These are phyloP conservation scores for Agonum fuliginosum DNA, from an alignment of 2,888 invertebrate species.

Conservation along the genomic window DNA sequence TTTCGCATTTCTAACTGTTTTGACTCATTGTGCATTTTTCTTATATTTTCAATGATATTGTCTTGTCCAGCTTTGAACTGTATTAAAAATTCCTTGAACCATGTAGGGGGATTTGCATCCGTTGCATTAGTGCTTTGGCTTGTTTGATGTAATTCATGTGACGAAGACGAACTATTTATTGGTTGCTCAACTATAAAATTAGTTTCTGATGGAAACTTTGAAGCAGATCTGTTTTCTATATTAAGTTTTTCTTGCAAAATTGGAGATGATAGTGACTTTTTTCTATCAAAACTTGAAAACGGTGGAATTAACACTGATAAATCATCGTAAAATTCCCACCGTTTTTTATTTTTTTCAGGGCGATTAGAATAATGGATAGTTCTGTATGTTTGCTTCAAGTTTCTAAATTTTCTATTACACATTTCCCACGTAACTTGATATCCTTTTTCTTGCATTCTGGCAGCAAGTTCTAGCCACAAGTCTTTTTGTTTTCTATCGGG, in stretches of 20 bases:
- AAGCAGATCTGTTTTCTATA: background rate
- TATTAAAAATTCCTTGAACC: conserved; percentile 30
- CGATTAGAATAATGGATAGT: conserved; percentile 35
- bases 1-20: conserved; percentile 27
- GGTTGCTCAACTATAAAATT: background rate
- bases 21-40: conserved; percentile 37
- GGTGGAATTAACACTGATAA: conserved; percentile 11
- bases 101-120: background rate
- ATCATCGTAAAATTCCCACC: conserved; percentile 39
- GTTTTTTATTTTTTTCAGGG: conserved; percentile 23
- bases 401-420: conserved; percentile 38
- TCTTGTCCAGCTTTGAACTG: conserved; percentile 24
- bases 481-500: conserved; percentile 40
- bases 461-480: conserved; percentile 5
- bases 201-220: background rate
- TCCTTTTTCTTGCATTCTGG: conserved; percentile 22
- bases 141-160: background rate
- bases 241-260: background rate
- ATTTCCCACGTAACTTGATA: conserved; percentile 12
- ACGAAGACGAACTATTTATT: no score
- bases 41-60: conserved; percentile 14
- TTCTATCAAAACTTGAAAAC: background rate
- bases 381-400: conserved; percentile 23
- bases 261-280: background rate
- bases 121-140: background rate